Percentiles rank a stretch among this genome's conserved stretches.
These are phyloP conservation scores for Nycteola revayana DNA, from an alignment of 2,888 invertebrate species.

Conservation along the genomic window DNA sequence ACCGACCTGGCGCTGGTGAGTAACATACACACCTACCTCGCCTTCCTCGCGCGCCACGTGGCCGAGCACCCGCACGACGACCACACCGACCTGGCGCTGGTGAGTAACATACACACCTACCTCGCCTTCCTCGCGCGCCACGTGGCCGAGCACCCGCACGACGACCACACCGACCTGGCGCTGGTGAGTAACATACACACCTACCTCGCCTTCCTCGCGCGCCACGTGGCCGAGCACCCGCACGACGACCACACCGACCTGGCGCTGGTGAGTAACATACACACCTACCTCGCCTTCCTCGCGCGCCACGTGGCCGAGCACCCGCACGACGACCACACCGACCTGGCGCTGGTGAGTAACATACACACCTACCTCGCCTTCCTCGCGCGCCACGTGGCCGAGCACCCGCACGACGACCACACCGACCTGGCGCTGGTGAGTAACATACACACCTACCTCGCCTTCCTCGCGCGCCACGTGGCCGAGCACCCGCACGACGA, in stretches of 20 bases:
- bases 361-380: constrained; percentile 93
- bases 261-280: constrained; percentile 82
- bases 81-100: constrained; percentile 58
- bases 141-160: constrained; percentile 60
- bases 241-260: constrained; percentile 52
- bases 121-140: constrained; percentile 91
- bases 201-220: constrained; percentile 92
- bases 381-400: constrained; percentile 87
- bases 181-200: constrained; percentile 85
- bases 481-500: constrained; percentile 39
- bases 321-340: constrained; percentile 47
- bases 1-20: constrained; percentile 52
- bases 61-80: constrained; percentile 39
- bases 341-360: constrained; percentile 72
- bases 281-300: constrained; percentile 93
- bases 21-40: constrained; percentile 89
- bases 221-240: constrained; percentile 79
- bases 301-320: constrained; percentile 84
- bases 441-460: constrained; percentile 91
- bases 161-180: constrained; percentile 57
- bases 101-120: constrained; percentile 89
- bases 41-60: constrained; percentile 90
- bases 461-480: constrained; percentile 90
- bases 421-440: constrained; percentile 61
- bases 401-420: constrained; percentile 40